These are phyloP conservation scores for Phorcus lineatus DNA, from an alignment of 2,888 invertebrate species.

Conservation along the genomic window DNA sequence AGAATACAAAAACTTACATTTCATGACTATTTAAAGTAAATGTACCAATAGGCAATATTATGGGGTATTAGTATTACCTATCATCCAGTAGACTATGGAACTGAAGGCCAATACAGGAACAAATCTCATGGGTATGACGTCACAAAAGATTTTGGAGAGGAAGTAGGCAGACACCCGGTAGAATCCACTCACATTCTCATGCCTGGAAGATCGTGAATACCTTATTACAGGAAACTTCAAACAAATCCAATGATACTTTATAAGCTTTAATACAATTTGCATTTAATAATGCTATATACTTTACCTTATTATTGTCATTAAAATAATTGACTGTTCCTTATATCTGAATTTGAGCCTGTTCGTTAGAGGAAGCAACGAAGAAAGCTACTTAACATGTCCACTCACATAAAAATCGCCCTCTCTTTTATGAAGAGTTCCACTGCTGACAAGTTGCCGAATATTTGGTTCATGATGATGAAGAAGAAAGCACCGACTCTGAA, in stretches of 20 bases:
- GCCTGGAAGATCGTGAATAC: conserved; percentile 50
- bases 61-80: conserved; percentile 58
- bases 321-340: no score
- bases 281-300: no score
- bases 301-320: no score
- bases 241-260: no score
- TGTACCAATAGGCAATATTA: not conserved
- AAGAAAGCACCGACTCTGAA: conserved; percentile 74
- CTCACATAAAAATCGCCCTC: conserved; percentile 74
- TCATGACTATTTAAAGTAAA: not conserved
- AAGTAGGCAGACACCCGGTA: conserved; percentile 74
- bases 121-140: conserved; percentile 72
- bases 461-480: conserved; percentile 75
- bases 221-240: no score
- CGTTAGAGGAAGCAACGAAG: not conserved
- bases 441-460: conserved; percentile 75
- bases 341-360: no score
- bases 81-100: conserved; percentile 72
- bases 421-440: conserved; percentile 75
- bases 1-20: not conserved
- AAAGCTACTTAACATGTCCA: conserved; percentile 19
- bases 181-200: conserved; percentile 75
- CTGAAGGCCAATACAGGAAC: conserved; percentile 69
- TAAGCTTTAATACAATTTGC: no score
- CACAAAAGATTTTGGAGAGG: conserved; percentile 72